phyloP scores from a whole-genome alignment of 2,113 vertebrate genomes.

The Boulengeromyrus knoepffleri region DNA sequence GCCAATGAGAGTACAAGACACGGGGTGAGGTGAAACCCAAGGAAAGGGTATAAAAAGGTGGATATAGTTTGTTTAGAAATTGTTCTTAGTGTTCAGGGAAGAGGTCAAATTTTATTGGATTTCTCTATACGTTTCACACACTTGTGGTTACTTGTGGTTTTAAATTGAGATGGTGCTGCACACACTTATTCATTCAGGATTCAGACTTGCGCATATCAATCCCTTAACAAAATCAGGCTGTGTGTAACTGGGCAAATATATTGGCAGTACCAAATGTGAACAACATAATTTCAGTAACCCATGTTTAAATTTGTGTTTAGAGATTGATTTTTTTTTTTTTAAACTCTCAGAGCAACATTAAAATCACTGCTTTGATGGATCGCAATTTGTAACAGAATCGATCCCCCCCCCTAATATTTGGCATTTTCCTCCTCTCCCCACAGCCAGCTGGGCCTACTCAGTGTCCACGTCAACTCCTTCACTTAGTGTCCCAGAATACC shows the following conservation, averaged over 20 bases:
- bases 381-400: not conserved
- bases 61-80: not conserved
- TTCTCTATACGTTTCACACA: not conserved
- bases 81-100: not conserved
- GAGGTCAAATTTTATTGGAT: not conserved
- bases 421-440: not conserved
- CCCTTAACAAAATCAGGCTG: not conserved
- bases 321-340: not conserved
- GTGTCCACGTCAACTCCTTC: slow-evolving; percentile 20
- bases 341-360: not conserved
- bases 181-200: not conserved
- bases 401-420: not conserved
- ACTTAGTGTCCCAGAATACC: slow-evolving; percentile 45
- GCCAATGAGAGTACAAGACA: not conserved
- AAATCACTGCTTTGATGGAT: not conserved
- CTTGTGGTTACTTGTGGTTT: not conserved
- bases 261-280: not conserved
- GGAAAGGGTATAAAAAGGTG: not conserved
- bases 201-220: not conserved
- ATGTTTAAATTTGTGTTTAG: not conserved
- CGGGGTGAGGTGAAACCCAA: not conserved
- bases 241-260: not conserved
- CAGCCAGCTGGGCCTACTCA: slow-evolving; percentile 41
- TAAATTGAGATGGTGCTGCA: not conserved
- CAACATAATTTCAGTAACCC: not conserved